Base-by-base conservation (phyloP, 2,113 vertebrate species). In the Picathartes gymnocephalus region DNA sequence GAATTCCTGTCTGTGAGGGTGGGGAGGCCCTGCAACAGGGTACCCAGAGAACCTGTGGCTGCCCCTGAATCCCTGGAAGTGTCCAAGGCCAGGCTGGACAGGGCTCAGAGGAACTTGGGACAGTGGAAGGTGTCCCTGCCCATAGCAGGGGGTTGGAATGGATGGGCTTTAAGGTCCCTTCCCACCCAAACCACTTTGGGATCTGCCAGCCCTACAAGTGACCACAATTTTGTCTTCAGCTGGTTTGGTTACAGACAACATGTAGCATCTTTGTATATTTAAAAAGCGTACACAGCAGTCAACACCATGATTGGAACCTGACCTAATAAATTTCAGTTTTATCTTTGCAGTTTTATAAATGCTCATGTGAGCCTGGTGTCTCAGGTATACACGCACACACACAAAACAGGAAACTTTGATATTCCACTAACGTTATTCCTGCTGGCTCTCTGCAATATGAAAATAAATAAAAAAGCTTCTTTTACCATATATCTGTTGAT, bases 51-150 rank as follows among this genome's bases (percentile, higher is more conserved):
- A 57, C 58, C 68, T 72, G 77, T 7, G 77, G 58, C 68, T 88
- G 68, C 5, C 77, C 60, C 68, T 54, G 64, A 10, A 88, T 65
- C 60, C 68, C 77, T 73, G 50, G 68, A 0, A 73, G 60, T 51
- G 37, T 0, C 44, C 77, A 5, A 12, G 44, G 51, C 19, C 44
- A 51, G 77, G 51, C 0, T 58, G 68, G 68, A 88, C 0, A 0
- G 15, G 31, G 9, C 18, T 64, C 13, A 33, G 27, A 66, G 23
- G 19, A 51, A 0, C 23, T 37, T 73, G 69, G 60, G 33, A 9
- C 0, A 7, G 23, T 17, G 60, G 23, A 0, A 53, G 33, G 16
- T 30, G 60, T n/a, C 19, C 58, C 50, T 72, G 66, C 11, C 5
- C 18, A 16, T 13, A 35, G 18, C 30, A 64, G 3, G 40, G 30